A percentile compares a stretch with the other conserved stretches of the same genome.
These are phyloP conservation scores for Sesia apiformis DNA, from an alignment of 2,888 invertebrate species.

Conservation along the genomic window DNA sequence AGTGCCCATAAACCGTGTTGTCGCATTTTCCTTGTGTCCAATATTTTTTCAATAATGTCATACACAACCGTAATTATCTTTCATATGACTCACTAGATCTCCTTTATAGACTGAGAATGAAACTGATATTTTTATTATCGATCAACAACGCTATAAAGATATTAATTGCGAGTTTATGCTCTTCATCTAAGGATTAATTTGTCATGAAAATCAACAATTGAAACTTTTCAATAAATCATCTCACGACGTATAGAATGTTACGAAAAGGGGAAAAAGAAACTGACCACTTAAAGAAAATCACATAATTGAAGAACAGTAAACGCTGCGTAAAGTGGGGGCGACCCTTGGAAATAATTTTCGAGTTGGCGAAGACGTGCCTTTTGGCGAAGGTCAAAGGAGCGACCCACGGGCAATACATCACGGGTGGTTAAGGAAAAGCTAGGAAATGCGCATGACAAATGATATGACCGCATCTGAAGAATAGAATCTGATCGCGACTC, in stretches of 20 bases:
- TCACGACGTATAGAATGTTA: slow-evolving; percentile 21
- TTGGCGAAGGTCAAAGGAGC: slow-evolving; percentile 44
- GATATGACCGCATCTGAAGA: background rate
- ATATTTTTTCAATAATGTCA: too few relatives aligned
- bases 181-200: too few relatives aligned
- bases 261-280: slow-evolving; percentile 39
- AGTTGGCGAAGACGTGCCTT: slow-evolving; percentile 44
- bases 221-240: slow-evolving; percentile 40
- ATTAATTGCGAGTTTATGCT: too few relatives aligned
- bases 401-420: slow-evolving; percentile 50
- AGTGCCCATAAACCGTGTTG: too few relatives aligned
- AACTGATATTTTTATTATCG: too few relatives aligned
- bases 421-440: slow-evolving; percentile 39
- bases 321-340: slow-evolving; percentile 63
- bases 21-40: too few relatives aligned
- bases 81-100: too few relatives aligned
- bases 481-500: too few relatives aligned
- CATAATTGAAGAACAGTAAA: slow-evolving; percentile 72
- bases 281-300: slow-evolving; percentile 70
- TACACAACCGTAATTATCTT: too few relatives aligned
- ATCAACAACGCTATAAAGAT: too few relatives aligned
- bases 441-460: slow-evolving; percentile 37
- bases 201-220: slow-evolving; percentile 1
- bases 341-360: slow-evolving; percentile 43
- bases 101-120: too few relatives aligned